These are phyloP conservation scores for Lydus trimaculatus DNA, from an alignment of 2,888 invertebrate species.

Conservation along the genomic window DNA sequence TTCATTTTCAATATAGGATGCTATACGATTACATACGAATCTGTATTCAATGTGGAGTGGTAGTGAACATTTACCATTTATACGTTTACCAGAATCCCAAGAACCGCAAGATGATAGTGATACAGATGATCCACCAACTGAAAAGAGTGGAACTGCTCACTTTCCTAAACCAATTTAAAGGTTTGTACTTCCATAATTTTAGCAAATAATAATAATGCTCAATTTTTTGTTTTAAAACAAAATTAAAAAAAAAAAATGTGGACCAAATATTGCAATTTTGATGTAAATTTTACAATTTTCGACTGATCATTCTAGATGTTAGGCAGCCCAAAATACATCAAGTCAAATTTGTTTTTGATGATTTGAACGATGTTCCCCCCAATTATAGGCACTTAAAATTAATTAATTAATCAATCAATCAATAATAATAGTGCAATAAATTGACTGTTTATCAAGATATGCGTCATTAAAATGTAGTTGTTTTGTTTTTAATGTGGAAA, in stretches of 20 bases:
- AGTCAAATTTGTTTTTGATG: background rate
- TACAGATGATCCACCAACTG: constrained; percentile 57
- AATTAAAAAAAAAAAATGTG: background rate
- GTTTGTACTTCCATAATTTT: background rate
- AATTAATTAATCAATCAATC: too few species aligned
- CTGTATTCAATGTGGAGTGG: constrained; percentile 63
- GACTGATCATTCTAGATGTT: background rate
- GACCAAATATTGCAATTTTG: background rate
- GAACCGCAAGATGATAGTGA: constrained; percentile 61
- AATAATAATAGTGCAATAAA: background rate
- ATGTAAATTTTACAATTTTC: background rate
- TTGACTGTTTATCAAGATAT: background rate
- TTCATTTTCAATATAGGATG: constrained; percentile 49
- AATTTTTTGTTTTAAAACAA: background rate
- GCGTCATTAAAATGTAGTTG: background rate
- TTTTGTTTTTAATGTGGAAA: background rate
- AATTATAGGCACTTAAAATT: background rate
- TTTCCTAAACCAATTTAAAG: constrained; percentile 58
- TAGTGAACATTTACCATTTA: constrained; percentile 60
- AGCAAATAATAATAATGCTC: background rate
- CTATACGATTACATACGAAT: constrained; percentile 57
- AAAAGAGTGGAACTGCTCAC: constrained; percentile 49
- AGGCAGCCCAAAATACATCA: background rate
- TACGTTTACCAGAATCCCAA: constrained; percentile 60
- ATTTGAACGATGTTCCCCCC: background rate